Evolutionary conservation across 2,888 invertebrate species (phyloP).

Genomic region (Parnassius glacialis): DNA sequence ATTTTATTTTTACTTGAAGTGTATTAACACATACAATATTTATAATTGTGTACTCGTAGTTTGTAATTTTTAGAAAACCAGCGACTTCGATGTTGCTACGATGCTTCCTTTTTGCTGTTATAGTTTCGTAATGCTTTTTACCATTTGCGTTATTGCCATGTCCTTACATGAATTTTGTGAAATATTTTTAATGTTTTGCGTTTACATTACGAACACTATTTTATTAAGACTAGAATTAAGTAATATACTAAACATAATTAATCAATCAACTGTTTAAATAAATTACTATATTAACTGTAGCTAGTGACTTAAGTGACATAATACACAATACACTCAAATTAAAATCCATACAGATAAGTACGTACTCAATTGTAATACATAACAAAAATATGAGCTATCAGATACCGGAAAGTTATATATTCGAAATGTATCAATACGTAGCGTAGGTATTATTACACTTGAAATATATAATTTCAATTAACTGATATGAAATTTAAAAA

Average conservation of each 20-base stretch:
- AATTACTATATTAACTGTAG: constrained; percentile 72
- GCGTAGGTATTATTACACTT: too few species aligned
- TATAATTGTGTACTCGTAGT: constrained; percentile 60
- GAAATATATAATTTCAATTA: constrained; percentile 33
- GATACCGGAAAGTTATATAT: constrained; percentile 25
- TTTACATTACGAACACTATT: constrained; percentile 69
- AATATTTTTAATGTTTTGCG: constrained; percentile 60
- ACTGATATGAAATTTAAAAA: constrained; percentile 51
- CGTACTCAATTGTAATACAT: constrained; percentile 18
- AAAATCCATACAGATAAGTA: constrained; percentile 36
- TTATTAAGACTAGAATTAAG: constrained; percentile 65
- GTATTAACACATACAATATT: constrained; percentile 60
- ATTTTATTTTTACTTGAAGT: constrained; percentile 62
- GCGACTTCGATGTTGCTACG: constrained; percentile 48
- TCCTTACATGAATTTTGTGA: constrained; percentile 46
- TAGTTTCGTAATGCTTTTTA: constrained; percentile 65
- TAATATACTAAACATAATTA: constrained; percentile 60
- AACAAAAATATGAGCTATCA: constrained; percentile 11
- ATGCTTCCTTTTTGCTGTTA: constrained; percentile 76
- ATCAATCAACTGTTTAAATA: constrained; percentile 67
- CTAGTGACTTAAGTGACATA: constrained; percentile 50
- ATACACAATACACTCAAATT: constrained; percentile 58
- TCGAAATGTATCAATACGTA: constrained; percentile 30
- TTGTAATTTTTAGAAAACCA: constrained; percentile 50
- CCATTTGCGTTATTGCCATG: constrained; percentile 65